These are phyloP conservation scores for Plutomurus gul DNA, from an alignment of 1,140 invertebrate species.

Conservation along the genomic window DNA sequence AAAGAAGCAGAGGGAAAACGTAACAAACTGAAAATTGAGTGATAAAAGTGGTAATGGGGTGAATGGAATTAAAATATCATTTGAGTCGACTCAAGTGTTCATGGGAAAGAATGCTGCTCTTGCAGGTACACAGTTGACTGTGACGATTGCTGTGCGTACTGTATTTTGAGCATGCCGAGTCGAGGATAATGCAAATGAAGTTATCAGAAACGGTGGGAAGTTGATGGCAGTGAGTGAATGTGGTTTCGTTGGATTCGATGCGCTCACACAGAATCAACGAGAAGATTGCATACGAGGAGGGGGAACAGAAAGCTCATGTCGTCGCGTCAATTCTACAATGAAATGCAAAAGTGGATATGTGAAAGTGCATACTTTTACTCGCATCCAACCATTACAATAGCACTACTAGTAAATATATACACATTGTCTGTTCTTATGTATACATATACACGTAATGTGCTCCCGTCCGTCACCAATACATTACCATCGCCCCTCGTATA, in stretches of 20 bases:
- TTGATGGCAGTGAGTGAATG: background rate
- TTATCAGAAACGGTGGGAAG: background rate
- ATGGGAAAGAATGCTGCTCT: background rate
- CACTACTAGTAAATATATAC: too few relatives aligned
- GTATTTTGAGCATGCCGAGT: background rate
- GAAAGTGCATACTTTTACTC: too few relatives aligned
- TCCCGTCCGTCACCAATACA: too few relatives aligned
- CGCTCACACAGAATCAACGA: too few relatives aligned
- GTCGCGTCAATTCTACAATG: too few relatives aligned
- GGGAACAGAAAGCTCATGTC: too few relatives aligned
- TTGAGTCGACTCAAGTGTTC: background rate
- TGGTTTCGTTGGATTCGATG: background rate
- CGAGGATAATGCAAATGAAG: background rate
- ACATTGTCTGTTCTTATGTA: too few relatives aligned
- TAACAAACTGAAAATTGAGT: background rate
- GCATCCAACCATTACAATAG: too few relatives aligned
- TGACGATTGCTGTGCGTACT: background rate
- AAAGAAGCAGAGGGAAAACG: background rate
- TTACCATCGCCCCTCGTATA: too few relatives aligned
- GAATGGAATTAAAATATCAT: constrained; percentile 6
- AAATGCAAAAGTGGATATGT: too few relatives aligned
- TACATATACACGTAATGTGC: too few relatives aligned
- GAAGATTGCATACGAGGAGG: too few relatives aligned
- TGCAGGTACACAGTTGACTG: background rate
- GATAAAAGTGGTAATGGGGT: background rate